A percentile compares a stretch with the other conserved stretches of the same genome.
Evolutionary conservation across 2,888 invertebrate species (phyloP).

Genomic region (Drosophila niveifrons): DNA sequence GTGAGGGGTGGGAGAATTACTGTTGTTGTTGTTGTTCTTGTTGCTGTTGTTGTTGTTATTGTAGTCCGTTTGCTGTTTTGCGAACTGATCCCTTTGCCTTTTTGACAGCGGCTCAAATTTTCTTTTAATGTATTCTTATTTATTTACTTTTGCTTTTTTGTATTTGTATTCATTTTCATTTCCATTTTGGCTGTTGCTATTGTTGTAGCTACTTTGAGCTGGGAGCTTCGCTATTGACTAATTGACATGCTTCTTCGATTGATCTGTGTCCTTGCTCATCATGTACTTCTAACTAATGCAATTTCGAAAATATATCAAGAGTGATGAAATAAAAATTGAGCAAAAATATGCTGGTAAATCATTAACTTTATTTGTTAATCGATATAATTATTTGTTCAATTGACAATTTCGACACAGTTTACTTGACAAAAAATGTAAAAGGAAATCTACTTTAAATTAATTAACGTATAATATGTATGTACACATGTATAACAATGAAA

Average conservation of each 20-base stretch:
- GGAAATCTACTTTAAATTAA: too few relatives aligned
- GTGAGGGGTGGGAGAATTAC: conserved; percentile 5
- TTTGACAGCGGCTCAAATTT: conserved; percentile 56
- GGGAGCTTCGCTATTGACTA: conserved; percentile 1
- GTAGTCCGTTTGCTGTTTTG: conserved; percentile 14
- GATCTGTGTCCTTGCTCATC: not conserved
- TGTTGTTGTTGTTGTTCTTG: not conserved
- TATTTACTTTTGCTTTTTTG: conserved; percentile 3
- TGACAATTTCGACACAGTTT: too few relatives aligned
- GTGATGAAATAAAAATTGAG: too few relatives aligned
- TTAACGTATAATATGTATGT: too few relatives aligned
- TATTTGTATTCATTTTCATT: conserved; percentile 7
- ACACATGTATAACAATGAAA: too few relatives aligned
- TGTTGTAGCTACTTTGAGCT: conserved; percentile 8
- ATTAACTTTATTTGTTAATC: too few relatives aligned
- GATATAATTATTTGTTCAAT: too few relatives aligned
- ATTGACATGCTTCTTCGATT: conserved; percentile 17
- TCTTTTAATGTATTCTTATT: conserved; percentile 43
- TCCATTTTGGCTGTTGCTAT: conserved; percentile 4
- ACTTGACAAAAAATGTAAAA: too few relatives aligned
- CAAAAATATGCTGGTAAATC: too few relatives aligned
- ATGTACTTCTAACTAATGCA: not conserved
- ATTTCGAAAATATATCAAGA: not conserved
- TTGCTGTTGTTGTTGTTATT: not conserved
- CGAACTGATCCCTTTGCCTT: conserved; percentile 51